Conservation (phyloP, 2,888 invertebrate species). For the Leuctra nigra region DNA sequence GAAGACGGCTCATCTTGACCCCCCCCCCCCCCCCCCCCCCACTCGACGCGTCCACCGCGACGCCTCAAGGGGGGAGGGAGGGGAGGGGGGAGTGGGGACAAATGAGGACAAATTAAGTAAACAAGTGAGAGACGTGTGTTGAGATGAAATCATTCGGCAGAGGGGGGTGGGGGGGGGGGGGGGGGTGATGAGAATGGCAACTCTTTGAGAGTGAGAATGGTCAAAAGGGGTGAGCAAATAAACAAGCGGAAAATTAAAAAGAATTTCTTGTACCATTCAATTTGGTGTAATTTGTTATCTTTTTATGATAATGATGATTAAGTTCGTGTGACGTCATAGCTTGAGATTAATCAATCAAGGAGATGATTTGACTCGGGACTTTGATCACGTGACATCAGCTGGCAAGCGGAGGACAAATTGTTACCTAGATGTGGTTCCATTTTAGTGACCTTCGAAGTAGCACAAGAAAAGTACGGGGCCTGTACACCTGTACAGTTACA, state of each 20-base stretch:
- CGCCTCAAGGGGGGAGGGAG: background rate
- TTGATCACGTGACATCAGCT: too few species aligned
- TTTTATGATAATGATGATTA: too few species aligned
- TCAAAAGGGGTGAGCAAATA: too few species aligned
- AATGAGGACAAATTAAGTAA: conserved; percentile 23
- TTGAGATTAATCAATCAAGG: too few species aligned
- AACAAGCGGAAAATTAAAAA: too few species aligned
- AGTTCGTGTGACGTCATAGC: too few species aligned
- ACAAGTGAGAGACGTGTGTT: conserved; percentile 3
- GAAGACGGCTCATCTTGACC: conserved; percentile 16
- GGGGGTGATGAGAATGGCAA: conserved; percentile 9
- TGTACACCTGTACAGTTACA: too few species aligned
- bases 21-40: conserved; percentile 1
- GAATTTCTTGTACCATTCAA: too few species aligned
- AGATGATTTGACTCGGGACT: too few species aligned
- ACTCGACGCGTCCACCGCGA: background rate
- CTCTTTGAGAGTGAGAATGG: conserved; percentile 9
- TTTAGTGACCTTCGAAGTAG: background rate
- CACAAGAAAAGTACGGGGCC: background rate
- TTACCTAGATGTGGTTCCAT: too few species aligned
- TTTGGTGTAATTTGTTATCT: too few species aligned
- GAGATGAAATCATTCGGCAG: background rate
- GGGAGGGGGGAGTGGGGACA: conserved; percentile 10
- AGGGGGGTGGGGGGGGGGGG: conserved; percentile 4
- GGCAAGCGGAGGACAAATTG: too few species aligned